Conservation (phyloP, 2,113 vertebrate genomes). For the Odontesthes bonariensis region DNA sequence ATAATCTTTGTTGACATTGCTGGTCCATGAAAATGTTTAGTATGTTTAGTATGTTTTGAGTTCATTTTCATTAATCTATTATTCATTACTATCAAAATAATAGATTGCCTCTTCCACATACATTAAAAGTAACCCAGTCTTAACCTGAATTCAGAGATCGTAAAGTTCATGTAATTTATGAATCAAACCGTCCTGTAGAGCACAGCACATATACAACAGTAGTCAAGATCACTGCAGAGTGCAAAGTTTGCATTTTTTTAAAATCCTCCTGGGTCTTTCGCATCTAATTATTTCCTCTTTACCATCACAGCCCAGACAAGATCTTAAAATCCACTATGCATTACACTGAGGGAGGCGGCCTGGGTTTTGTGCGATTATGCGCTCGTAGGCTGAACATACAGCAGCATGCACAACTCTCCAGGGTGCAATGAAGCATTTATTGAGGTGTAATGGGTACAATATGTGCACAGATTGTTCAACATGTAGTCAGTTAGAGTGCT, state of each 20-base stretch:
- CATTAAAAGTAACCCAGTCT: too few species aligned
- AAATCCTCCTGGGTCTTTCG: conserved; percentile 25
- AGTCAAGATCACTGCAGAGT: conserved; percentile 4
- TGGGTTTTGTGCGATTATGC: conserved; percentile 1
- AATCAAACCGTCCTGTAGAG: background rate
- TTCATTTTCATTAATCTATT: too few species aligned
- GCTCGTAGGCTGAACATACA: conserved; percentile 42
- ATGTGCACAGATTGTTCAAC: conserved; percentile 31
- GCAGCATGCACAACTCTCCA: conserved; percentile 17
- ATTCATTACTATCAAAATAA: too few species aligned
- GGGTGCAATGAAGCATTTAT: conserved; percentile 41
- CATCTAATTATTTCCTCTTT: conserved; percentile 35
- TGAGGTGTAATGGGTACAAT: conserved; percentile 49
- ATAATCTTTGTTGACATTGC: too few species aligned
- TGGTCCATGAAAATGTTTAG: too few species aligned
- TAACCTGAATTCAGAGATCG: background rate
- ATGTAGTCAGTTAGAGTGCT: conserved; percentile 14
- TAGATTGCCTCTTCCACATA: too few species aligned
- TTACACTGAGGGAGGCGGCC: conserved; percentile 22
- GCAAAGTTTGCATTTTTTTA: background rate
- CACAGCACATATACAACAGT: background rate
- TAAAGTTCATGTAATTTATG: background rate
- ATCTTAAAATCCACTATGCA: conserved; percentile 48
- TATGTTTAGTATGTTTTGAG: too few species aligned
- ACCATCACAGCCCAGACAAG: conserved; percentile 45